Base-by-base conservation (phyloP, 2,113 vertebrate genomes). In the Sylvicapra grimmia region DNA sequence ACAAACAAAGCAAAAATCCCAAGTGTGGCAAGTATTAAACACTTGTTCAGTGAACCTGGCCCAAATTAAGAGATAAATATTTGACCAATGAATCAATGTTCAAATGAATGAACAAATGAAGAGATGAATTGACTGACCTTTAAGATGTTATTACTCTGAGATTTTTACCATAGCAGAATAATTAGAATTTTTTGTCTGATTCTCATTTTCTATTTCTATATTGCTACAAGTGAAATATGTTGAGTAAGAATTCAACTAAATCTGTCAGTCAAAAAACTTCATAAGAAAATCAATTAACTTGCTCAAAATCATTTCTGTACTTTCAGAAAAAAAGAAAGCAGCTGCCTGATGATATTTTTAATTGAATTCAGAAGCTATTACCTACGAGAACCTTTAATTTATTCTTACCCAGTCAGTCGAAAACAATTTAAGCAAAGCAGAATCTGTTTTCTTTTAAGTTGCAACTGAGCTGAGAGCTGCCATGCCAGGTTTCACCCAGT, bases 281-380 rank as follows among this genome's bases (percentile, higher is more conserved):
- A 92, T 94, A 98, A 97, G 80, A 97, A 98, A 97, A 98, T 97
- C 96, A 98, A 97, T 98, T 98, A 98, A 93, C 87, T 96, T 90
- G 93, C 84, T 97, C 84, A 94, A 89, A 97, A 97, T 97, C 86
- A 97, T 97, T 98, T 97, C 92, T 96, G 72, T 94, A 96, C 95
- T 98, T 97, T 92, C 83, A 96, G 87, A 36, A 56, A 75, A 94
- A 88, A 96, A 94, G 36, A 86, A 97, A 96, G 83, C 91, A 96
- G 93, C 86, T 98, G 97, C 96, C 89, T 97, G 96, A 97, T 97
- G 93, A 98, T 96, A 98, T 97, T 98, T 97, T 98, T 98, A 98
- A 98, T 98, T 98, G 97, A 98, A 98, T 97, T 97, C 96, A 97
- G 92, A 97, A 97, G 92, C 93, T 94, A 96, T 98, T 97, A 98